These are phyloP conservation scores for Amazona guildingii DNA, from an alignment of 2,113 vertebrate species.

Conservation along the genomic window DNA sequence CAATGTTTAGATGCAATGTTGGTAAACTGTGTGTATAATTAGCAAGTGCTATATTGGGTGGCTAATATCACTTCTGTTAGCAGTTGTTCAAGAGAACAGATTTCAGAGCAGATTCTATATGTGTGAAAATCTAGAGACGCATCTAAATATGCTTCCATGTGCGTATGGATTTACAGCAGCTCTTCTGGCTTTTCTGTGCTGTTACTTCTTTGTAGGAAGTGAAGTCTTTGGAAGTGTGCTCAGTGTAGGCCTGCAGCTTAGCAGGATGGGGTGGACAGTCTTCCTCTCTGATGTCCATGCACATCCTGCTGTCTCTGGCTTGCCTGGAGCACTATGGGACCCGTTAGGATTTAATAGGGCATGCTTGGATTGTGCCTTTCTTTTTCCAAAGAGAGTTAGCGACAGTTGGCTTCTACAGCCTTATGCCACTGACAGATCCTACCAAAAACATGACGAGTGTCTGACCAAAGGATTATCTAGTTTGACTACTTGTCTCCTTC, in stretches of 20 bases:
- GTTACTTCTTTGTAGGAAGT: neutral
- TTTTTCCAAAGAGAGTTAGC: neutral
- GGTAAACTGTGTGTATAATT: conserved; percentile 41
- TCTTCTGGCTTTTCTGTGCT: neutral
- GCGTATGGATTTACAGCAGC: neutral
- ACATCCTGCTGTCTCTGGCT: neutral
- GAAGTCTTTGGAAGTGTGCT: neutral
- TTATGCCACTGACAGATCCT: neutral
- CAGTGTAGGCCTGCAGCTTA: neutral
- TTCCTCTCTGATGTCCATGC: neutral
- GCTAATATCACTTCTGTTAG: conserved; percentile 44
- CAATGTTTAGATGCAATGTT: neutral
- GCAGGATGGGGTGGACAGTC: neutral
- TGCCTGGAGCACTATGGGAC: rapidly evolving
- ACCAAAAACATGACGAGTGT: neutral
- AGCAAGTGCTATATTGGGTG: conserved; percentile 6
- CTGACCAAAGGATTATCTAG: neutral
- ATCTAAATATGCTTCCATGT: neutral
- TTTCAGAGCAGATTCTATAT: conserved; percentile 28
- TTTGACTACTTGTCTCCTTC: neutral
- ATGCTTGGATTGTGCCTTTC: rapidly evolving
- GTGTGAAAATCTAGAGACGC: conserved; percentile 1
- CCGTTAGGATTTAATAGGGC: neutral
- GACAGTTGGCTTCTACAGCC: neutral
- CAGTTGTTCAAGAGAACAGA: conserved; percentile 48